Base-by-base conservation (phyloP, 2,888 invertebrate species). In the Cotesia congregata region DNA sequence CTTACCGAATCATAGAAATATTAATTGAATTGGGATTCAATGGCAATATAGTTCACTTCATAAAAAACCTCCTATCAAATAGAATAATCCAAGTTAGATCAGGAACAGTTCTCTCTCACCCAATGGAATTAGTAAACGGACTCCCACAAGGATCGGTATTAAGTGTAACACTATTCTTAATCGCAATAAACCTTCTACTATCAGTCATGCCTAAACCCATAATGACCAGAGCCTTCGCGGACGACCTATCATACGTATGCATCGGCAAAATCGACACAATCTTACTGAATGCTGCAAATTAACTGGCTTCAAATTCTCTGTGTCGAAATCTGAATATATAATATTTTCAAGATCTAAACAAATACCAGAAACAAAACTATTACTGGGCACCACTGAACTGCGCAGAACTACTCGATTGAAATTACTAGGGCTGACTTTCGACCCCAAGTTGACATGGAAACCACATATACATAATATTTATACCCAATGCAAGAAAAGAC, bases 101-200 rank as follows among this genome's bases (percentile, higher is more conserved):
- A 30, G 67, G 68, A 1, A 15, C 39, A 4, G 20, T 0, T 1
- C n/a, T 71, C 1, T 77, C 75, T 6, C 12, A n/a, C 0, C 7
- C 20, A 20, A 74, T 12, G 0, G 0, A 2, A 50, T 59, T 78
- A 5, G 67, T 78, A 73, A 82, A 81, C 38, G 78, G 80, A 1
- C 75, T 80, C 6, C 80, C 82, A 67, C 79, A 81, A 72, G 81
- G 81, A 0, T 79, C 81, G 7, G 72, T 80, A 9, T n/a, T 81
- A 1, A 80, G 80, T 67, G 77, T 78, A 1, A 80, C 78, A 1
- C 38, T 81, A 38, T 82, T 83, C 40, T 50, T 80, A 15, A 76
- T 80, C 50, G 80, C 77, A 5, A 78, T 82, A 1, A 82, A 82
- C 50, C 75, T 76, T 6, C 60, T 77, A 6, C 59, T 61, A 1